Base-by-base conservation (phyloP, 2,888 invertebrate genomes). In the Melanophora roralis region DNA sequence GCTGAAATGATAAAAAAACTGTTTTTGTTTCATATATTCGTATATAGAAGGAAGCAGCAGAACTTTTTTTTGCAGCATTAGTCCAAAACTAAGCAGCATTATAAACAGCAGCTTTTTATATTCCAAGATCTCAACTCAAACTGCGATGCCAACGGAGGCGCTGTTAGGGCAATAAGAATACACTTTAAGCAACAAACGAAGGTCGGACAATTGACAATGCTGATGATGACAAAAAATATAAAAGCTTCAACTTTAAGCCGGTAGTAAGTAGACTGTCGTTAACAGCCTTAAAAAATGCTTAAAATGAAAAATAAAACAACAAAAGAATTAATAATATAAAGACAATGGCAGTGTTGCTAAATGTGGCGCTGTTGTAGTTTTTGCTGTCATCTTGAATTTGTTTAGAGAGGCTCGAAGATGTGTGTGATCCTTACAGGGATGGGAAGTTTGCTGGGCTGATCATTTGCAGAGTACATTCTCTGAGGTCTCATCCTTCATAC, bases 241-340 rank as follows among this genome's bases (percentile, higher is more conserved):
- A 65, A 14, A 57, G 68, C 40, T 67, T 45, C 36, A 45, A 53
- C 45, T 64, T 75, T 67, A 62, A 67, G 73, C 51, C 81, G 73
- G 69, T 73, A 76, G 72, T 75, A 74, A 75, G 71, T 67, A 75
- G 79, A 72, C 38, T 68, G 75, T 81, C 73, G 80, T 80, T 80
- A 80, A 76, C 67, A 68, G 72, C 72, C 72, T 80, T 72, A 65
- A 60, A 60, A 51, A 71, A 71, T 49, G n/a, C 27, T 27, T 5
- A 72, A 62, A 34, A 53, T 6, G 57, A 12, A 59, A 67, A 27
- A 5, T 27, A 27, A 27, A 27, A 27, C 3, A 5, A 43, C 40
- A 27, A 60, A 53, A 14, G 14, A 75, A 51, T 67, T 67, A 74
- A 40, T 36, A 65, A 23, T 67, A 60, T 47, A 51, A 76, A 76